Evolutionary conservation across 2,797 vertebrate genomes (phyloP).

Genomic region (Anolis apletophallus): DNA sequence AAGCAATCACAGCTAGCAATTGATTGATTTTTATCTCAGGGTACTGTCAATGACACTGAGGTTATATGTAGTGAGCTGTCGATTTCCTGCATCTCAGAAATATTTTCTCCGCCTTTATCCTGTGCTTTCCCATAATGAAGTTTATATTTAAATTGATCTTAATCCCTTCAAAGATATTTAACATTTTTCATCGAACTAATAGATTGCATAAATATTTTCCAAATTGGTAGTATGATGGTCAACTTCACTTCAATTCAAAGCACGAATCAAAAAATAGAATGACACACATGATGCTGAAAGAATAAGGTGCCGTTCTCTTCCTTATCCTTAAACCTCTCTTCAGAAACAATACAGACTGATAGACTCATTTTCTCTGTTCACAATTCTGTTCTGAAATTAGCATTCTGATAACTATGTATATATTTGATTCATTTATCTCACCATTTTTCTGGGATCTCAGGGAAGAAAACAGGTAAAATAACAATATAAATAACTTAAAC

Average conservation of each 20-base stretch:
- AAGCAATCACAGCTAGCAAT: conserved; percentile 64
- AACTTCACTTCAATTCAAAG: not conserved
- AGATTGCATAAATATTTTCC: not conserved
- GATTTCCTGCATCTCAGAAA: not conserved
- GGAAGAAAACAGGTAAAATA: too few relatives aligned
- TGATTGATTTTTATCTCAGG: conserved; percentile 53
- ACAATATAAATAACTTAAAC: too few relatives aligned
- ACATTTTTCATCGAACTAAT: not conserved
- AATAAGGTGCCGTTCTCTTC: not conserved
- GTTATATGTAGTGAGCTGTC: conserved; percentile 19
- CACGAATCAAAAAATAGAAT: not conserved
- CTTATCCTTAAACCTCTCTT: not conserved
- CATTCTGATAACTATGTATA: not conserved
- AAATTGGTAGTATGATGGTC: not conserved
- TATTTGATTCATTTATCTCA: too few relatives aligned
- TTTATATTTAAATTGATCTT: not conserved
- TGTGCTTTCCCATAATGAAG: not conserved
- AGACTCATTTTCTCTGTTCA: not conserved
- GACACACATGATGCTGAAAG: not conserved
- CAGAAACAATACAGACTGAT: not conserved
- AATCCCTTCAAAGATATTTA: conserved; percentile 1
- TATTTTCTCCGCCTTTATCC: not conserved
- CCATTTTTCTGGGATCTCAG: too few relatives aligned
- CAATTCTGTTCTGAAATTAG: not conserved
- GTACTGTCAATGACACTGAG: conserved; percentile 25